Percentiles rank a stretch among this genome's conserved stretches.
These are phyloP conservation scores for Hypena proboscidalis DNA, from an alignment of 2,888 invertebrate genomes.

Conservation along the genomic window DNA sequence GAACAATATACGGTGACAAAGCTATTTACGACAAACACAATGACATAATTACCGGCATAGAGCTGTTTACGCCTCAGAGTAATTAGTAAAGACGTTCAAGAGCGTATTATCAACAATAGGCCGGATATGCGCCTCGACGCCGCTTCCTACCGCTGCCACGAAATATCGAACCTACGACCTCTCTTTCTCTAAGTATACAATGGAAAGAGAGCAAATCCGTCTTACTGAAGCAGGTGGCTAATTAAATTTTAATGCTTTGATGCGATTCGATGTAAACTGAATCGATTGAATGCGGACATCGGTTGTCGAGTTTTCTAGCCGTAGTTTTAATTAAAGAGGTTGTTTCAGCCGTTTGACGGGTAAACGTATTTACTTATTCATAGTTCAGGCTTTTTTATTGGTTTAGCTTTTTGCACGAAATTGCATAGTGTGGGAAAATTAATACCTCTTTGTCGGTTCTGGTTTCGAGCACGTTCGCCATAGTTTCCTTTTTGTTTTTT, in stretches of 20 bases:
- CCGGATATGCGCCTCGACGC: constrained; percentile 74
- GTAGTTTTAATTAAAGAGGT: constrained; percentile 52
- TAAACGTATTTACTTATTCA: constrained; percentile 50
- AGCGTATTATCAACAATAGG: constrained; percentile 60
- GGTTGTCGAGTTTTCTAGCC: constrained; percentile 48
- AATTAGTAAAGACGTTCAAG: constrained; percentile 65
- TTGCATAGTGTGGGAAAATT: constrained; percentile 47
- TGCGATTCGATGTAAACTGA: constrained; percentile 57
- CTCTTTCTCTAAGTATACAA: constrained; percentile 47
- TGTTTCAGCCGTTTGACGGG: constrained; percentile 46
- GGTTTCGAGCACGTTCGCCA: too few relatives aligned
- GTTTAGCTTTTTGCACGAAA: constrained; percentile 44
- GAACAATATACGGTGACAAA: constrained; percentile 39
- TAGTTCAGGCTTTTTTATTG: constrained; percentile 40
- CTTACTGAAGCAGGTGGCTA: constrained; percentile 64
- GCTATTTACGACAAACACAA: constrained; percentile 32
- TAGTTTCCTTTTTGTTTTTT: too few relatives aligned
- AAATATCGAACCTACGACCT: constrained; percentile 47
- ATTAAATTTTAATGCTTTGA: constrained; percentile 73
- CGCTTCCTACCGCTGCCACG: constrained; percentile 62
- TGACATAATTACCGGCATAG: constrained; percentile 47
- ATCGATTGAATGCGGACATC: constrained; percentile 55
- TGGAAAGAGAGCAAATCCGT: constrained; percentile 37
- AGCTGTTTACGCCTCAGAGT: constrained; percentile 63
- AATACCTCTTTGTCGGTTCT: constrained; percentile 54